Evolutionary conservation across 2,113 vertebrate species (phyloP).

Genomic region (Crotalus helleri): DNA sequence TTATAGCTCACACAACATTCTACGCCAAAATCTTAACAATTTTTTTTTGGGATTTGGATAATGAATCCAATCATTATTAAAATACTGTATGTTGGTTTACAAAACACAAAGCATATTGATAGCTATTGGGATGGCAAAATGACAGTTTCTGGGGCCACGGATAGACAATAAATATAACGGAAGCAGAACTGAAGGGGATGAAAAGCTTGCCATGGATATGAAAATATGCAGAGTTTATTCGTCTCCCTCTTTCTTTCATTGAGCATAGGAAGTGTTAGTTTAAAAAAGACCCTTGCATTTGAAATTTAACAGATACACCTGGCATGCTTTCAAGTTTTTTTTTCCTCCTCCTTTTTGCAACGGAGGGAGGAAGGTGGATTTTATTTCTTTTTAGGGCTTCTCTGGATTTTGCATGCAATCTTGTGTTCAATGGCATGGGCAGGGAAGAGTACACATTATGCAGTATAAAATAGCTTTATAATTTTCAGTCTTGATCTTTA

Average conservation of each 20-base stretch:
- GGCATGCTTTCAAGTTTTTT: constrained; percentile 1
- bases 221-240: neutral
- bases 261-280: neutral
- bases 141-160: neutral
- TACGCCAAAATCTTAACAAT: neutral
- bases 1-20: neutral
- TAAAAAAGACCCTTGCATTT: neutral
- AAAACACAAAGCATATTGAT: neutral
- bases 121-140: neutral
- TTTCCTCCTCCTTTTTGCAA: neutral
- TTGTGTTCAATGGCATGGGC: neutral
- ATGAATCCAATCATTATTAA: neutral
- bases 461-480: neutral
- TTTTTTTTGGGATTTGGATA: neutral
- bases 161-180: neutral
- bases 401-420: neutral
- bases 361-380: neutral
- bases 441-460: neutral
- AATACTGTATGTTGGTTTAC: neutral
- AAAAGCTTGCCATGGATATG: neutral
- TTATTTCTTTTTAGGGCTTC: neutral
- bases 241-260: neutral
- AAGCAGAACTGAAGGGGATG: neutral
- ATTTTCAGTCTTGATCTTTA: neutral
- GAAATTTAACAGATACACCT: constrained; percentile 14